phyloP scores from a whole-genome alignment of 2,888 invertebrate species.

The Acanthococcus lagerstroemiae region DNA sequence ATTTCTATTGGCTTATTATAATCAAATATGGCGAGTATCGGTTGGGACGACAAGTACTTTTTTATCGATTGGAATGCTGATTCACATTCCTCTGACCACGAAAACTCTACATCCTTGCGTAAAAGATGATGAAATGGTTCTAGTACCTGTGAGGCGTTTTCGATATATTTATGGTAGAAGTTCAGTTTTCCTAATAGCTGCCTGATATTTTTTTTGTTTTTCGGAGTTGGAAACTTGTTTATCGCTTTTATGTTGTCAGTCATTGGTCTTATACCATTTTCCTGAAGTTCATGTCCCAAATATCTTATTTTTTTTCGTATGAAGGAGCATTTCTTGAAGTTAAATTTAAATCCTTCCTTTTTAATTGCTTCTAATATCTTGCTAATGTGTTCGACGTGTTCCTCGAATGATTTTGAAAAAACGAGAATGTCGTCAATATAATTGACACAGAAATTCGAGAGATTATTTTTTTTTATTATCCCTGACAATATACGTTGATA shows the following conservation, averaged over 20 bases:
- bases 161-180: slow-evolving; percentile 31
- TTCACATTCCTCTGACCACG: slow-evolving; percentile 35
- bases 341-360: slow-evolving; percentile 20
- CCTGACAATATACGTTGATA: slow-evolving; percentile 33
- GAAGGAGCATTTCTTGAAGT: slow-evolving; percentile 13
- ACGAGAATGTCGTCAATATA: slow-evolving; percentile 36
- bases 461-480: slow-evolving; percentile 33
- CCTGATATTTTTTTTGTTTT: slow-evolving; percentile 12
- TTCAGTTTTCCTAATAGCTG: slow-evolving; percentile 27
- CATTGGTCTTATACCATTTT: slow-evolving; percentile 34
- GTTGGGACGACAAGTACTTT: slow-evolving; percentile 36
- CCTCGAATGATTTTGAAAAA: slow-evolving; percentile 34
- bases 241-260: slow-evolving; percentile 17
- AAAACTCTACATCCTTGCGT: too few species aligned
- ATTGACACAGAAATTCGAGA: slow-evolving; percentile 34
- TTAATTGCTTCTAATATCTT: slow-evolving; percentile 24
- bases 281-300: slow-evolving; percentile 14
- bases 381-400: slow-evolving; percentile 34
- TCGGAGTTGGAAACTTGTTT: too few species aligned
- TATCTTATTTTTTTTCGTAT: slow-evolving; percentile 1
- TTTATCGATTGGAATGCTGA: slow-evolving; percentile 33
- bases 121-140: slow-evolving; percentile 17
- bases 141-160: slow-evolving; percentile 31
- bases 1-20: slow-evolving; percentile 36
- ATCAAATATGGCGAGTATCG: slow-evolving; percentile 38